Percentiles rank a stretch among this genome's conserved stretches.
phyloP scores from a whole-genome alignment of 2,888 invertebrate genomes.

The Periphyllus acericola region DNA sequence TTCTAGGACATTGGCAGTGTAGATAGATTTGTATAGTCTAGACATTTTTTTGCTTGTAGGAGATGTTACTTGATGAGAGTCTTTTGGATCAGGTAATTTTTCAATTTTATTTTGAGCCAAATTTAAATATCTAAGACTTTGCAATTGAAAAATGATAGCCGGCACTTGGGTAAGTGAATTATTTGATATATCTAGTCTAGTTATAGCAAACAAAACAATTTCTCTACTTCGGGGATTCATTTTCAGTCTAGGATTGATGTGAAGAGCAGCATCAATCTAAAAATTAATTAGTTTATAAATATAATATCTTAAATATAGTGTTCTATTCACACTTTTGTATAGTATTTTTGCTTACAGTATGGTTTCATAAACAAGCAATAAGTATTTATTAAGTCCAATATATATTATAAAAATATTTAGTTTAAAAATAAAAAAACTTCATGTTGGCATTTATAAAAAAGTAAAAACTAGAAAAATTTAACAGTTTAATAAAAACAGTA shows the following conservation, averaged over 20 bases:
- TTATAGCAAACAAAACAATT: slow-evolving; percentile 88
- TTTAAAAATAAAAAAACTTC: no score
- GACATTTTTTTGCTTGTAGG: slow-evolving; percentile 65
- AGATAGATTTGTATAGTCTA: slow-evolving; percentile 67
- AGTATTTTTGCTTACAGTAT: no score
- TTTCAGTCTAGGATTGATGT: slow-evolving; percentile 84
- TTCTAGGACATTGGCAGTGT: slow-evolving; percentile 83
- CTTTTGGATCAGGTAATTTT: slow-evolving; percentile 73
- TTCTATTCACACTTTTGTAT: no score
- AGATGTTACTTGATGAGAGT: slow-evolving; percentile 65
- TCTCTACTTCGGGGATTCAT: slow-evolving; percentile 75
- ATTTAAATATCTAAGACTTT: slow-evolving; percentile 85
- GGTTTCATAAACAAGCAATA: no score
- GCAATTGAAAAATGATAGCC: slow-evolving; percentile 82
- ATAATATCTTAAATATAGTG: no score
- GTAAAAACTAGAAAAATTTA: no score
- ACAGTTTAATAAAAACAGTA: no score
- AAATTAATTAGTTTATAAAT: slow-evolving; percentile 29
- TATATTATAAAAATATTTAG: no score
- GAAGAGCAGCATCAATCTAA: slow-evolving; percentile 79
- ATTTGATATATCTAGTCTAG: slow-evolving; percentile 90
- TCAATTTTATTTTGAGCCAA: slow-evolving; percentile 90
- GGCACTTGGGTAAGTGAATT: slow-evolving; percentile 87
- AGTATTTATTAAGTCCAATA: no score
- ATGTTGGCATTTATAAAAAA: no score